A percentile compares a stretch with the other conserved stretches of the same genome.
These are phyloP conservation scores for Microcebus jonahi DNA, from an alignment of 2,113 vertebrate species.

Conservation along the genomic window DNA sequence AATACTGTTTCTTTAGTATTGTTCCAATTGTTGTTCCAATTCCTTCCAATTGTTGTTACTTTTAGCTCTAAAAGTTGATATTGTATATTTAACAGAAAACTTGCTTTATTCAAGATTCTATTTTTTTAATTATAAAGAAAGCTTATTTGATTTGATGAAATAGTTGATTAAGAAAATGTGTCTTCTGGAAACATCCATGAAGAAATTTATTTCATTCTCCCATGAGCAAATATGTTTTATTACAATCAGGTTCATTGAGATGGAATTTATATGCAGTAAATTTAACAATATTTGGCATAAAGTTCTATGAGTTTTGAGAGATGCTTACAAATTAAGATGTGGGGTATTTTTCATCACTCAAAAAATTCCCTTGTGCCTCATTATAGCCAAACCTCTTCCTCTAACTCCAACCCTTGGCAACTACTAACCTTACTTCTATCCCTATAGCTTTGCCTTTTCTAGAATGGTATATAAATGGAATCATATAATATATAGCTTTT, in stretches of 20 bases:
- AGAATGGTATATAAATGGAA: neutral
- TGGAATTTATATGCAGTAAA: neutral
- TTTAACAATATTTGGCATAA: neutral
- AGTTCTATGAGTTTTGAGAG: slow-evolving; percentile 14
- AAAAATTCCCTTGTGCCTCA: neutral
- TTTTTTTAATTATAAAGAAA: neutral
- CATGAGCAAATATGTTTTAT: neutral
- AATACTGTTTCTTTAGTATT: neutral
- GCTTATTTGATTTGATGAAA: neutral
- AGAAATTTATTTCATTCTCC: neutral
- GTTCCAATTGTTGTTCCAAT: too few species aligned
- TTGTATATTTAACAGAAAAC: neutral
- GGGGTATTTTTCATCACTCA: neutral
- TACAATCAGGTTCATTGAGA: neutral
- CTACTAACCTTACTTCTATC: neutral
- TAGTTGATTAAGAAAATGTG: neutral
- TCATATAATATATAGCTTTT: neutral
- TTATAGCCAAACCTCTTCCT: neutral
- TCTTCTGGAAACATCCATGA: neutral
- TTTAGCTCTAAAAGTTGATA: neutral
- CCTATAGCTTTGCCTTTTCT: neutral
- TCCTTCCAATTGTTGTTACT: neutral
- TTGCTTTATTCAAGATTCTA: neutral
- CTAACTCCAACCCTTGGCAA: neutral
- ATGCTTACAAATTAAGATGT: neutral